Evolutionary conservation across 2,797 vertebrate genomes (phyloP).

Genomic region (Danio kyathit): DNA sequence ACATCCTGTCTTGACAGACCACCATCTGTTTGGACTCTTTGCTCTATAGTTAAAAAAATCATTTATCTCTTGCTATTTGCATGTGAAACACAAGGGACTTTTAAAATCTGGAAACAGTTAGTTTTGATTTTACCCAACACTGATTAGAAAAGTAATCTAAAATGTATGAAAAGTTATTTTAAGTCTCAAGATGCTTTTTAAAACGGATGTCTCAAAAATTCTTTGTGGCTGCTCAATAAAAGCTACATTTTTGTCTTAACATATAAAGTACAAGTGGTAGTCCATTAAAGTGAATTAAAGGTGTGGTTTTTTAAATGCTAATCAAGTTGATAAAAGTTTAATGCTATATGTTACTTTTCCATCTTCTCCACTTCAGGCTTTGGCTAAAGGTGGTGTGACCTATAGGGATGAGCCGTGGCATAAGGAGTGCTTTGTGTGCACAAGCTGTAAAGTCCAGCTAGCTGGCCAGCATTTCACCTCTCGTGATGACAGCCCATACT

Average conservation of each 20-base stretch:
- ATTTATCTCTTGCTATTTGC: background rate
- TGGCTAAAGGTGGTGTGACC: conserved; percentile 98
- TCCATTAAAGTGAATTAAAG: too few relatives aligned
- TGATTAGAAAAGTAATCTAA: background rate
- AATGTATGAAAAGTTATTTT: background rate
- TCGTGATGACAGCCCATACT: conserved; percentile 94
- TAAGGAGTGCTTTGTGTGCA: conserved; percentile 98
- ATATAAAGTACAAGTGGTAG: too few relatives aligned
- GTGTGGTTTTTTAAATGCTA: too few relatives aligned
- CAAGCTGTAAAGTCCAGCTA: conserved; percentile 92
- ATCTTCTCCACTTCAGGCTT: conserved; percentile 76
- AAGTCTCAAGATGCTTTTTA: background rate
- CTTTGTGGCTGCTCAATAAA: too few relatives aligned
- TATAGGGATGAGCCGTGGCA: conserved; percentile 98
- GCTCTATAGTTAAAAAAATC: background rate
- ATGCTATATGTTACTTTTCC: background rate
- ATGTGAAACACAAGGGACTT: background rate
- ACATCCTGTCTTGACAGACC: conserved; percentile 15
- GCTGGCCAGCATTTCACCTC: conserved; percentile 99
- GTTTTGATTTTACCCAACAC: background rate
- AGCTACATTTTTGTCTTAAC: too few relatives aligned
- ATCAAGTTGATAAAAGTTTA: too few relatives aligned
- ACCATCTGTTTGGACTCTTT: conserved; percentile 6
- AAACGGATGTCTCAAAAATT: background rate
- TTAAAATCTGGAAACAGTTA: background rate